Evolutionary conservation across 2,888 invertebrate species (phyloP), one percentile per base, ranked within the genome.

Genomic region (Eurois occulta): DNA sequence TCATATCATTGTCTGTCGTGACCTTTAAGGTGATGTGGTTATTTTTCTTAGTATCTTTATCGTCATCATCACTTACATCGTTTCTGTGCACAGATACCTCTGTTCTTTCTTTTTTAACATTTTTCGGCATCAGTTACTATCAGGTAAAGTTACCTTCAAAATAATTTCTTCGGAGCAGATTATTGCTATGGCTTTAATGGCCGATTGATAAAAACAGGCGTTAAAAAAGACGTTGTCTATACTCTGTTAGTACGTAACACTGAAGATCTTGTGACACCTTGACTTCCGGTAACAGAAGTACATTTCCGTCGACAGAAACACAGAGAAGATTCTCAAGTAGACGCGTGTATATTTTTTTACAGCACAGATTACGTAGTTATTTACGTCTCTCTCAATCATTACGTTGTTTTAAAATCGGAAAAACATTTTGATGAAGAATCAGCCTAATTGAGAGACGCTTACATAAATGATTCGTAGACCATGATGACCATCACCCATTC

Each of bases 1-100:
- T 78, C 70, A 72, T 87, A 86, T 88, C 85, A 75, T 58, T 79
- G 65, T 78, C 72, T 73, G 73, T 67, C 43, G 2, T 89, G 82
- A 90, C 88, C 89, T 84, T 76, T 68, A 28, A 52, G 21, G 82
- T 72, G 46, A 41, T 24, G 8, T 55, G 38, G 18, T 18, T 32
- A 21, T 43, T 60, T 72, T 76, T 76, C 48, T 60, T 73, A 46
- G 24, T 32, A 18, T 24, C 2, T 48, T 32, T 71, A 68, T 68
- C 71, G 2, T 46, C 46, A 74, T 67, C 21, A 73, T 52, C n/a
- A 52, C 11, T 46, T 55, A 48, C 24, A 65, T 64, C 35, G 24
- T 48, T 64, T 38, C 7, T 75, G 32, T 58, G 1, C 46, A 64
- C 41, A n/a, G n/a, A n/a, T 41, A 8, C 38, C 16, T 16, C 24